Evolutionary conservation across 1,140 invertebrate genomes (phyloP), one percentile per base, ranked within the genome.

Genomic region (Hyposmocoma kahamanoa): DNA sequence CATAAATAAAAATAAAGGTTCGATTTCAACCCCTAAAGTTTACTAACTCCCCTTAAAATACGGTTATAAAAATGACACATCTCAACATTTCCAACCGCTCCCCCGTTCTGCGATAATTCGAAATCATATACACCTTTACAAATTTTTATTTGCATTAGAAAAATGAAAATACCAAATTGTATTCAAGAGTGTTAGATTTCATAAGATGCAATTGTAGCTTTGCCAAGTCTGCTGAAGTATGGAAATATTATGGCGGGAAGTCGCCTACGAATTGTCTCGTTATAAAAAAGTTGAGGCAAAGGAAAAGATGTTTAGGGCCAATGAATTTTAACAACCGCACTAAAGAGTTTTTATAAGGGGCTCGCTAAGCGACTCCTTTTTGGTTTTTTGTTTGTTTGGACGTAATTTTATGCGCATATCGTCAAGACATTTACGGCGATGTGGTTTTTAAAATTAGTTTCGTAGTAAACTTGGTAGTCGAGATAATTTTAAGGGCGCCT

Each of bases 201-300:
- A n/a, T n/a, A n/a, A 36, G 15, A 6, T 17, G 32, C 15, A 36
- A 36, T 17, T 13, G 15, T 17, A 36, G 8, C 8, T 36, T 36
- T 36, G 32, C 15, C 32, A 15, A 3, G 11, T 17, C 13, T 41
- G 10, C 48, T 56, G 62, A 67, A 72, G 59, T 81, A 84, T 84
- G 80, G 71, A 73, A 80, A 77, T 84, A 77, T 70, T 72, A 81
- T 71, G 66, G 67, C 75, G 67, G 77, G 75, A 84, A 80, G 72
- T 79, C 47, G 79, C 71, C 64, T 84, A 84, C 66, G 74, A 84
- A 84, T 84, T 63, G 77, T 78, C 72, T 77, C 45, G 63, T 74
- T 76, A 72, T 68, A 74, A 79, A 75, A 72, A 56, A 63, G 28
- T 56, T 34, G 54, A 71, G 56, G 61, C 55, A 65, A 73, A 65